A percentile compares a stretch with the other conserved stretches of the same genome.
phyloP scores from a whole-genome alignment of 1,140 invertebrate species.

The Brachionus rotundiformis region DNA sequence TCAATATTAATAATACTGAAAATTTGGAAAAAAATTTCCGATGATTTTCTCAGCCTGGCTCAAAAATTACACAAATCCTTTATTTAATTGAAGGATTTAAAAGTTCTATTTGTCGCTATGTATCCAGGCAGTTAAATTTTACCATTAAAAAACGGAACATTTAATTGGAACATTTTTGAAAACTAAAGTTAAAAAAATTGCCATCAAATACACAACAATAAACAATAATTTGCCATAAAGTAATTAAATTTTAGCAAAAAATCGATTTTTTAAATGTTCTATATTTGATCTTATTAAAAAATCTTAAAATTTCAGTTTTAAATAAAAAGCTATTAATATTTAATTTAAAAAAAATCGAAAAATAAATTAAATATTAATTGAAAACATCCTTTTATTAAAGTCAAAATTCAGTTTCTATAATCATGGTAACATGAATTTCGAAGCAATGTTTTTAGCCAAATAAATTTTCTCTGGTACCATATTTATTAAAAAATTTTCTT shows the following conservation, averaged over 20 bases:
- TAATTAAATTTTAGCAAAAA: neutral
- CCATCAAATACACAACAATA: neutral
- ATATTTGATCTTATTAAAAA: constrained; percentile 10
- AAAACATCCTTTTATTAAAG: neutral
- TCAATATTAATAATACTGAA: too few relatives aligned
- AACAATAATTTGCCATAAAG: neutral
- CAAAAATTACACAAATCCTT: too few relatives aligned
- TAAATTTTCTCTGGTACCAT: neutral
- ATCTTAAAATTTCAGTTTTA: neutral
- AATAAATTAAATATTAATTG: constrained; percentile 2
- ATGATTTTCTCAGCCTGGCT: too few relatives aligned
- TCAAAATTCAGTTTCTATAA: neutral
- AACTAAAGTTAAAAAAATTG: neutral
- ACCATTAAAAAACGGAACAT: neutral
- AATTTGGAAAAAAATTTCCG: too few relatives aligned
- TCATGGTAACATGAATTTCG: neutral
- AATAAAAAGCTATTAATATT: neutral
- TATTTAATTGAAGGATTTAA: too few relatives aligned
- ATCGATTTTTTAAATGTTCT: neutral
- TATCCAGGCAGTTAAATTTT: neutral
- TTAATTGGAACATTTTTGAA: neutral
- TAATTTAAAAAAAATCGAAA: constrained; percentile 1
- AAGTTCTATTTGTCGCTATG: neutral
- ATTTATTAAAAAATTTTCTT: neutral
- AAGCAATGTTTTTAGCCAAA: neutral